Conservation (phyloP, 2,888 invertebrate genomes). For the Pseudeuparius sepicola region DNA sequence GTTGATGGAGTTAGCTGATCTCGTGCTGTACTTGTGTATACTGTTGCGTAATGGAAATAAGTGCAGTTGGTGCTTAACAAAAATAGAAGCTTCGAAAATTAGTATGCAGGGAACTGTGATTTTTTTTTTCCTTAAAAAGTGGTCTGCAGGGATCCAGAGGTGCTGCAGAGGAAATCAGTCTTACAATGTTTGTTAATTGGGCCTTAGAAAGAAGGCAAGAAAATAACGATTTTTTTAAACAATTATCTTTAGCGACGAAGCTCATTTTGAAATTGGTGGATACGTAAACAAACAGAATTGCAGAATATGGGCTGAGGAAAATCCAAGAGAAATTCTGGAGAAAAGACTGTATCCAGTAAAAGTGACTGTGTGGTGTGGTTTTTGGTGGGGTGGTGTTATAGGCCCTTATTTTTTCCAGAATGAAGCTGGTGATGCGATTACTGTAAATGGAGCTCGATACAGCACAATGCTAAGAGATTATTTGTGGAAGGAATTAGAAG, state of each 20-base stretch:
- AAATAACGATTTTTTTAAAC: slow-evolving; percentile 1
- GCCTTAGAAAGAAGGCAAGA: no score
- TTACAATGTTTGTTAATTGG: no score
- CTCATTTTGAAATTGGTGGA: slow-evolving; percentile 10
- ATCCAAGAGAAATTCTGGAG: slow-evolving; percentile 12
- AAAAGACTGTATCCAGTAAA: slow-evolving; percentile 13
- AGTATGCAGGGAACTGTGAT: no score
- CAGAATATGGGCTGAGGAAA: slow-evolving; percentile 9
- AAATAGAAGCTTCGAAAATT: no score
- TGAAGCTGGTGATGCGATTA: slow-evolving; percentile 15
- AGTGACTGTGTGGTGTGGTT: slow-evolving; percentile 17
- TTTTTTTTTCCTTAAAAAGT: no score
- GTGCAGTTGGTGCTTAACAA: no score
- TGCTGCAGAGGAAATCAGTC: no score
- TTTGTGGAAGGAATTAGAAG: slow-evolving; percentile 11
- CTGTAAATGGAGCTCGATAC: slow-evolving; percentile 23
- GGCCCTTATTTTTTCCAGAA: slow-evolving; percentile 17
- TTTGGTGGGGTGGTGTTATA: no score
- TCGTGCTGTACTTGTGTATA: no score
- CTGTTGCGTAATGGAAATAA: no score
- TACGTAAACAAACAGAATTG: slow-evolving; percentile 7
- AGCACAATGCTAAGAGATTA: slow-evolving; percentile 17
- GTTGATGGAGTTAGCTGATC: no score
- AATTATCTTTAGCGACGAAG: slow-evolving; percentile 14
- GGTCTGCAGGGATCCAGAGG: no score